These are phyloP conservation scores for Zoanthus solanderi DNA, from an alignment of 92 coral and sea anemone species.

Conservation along the genomic window DNA sequence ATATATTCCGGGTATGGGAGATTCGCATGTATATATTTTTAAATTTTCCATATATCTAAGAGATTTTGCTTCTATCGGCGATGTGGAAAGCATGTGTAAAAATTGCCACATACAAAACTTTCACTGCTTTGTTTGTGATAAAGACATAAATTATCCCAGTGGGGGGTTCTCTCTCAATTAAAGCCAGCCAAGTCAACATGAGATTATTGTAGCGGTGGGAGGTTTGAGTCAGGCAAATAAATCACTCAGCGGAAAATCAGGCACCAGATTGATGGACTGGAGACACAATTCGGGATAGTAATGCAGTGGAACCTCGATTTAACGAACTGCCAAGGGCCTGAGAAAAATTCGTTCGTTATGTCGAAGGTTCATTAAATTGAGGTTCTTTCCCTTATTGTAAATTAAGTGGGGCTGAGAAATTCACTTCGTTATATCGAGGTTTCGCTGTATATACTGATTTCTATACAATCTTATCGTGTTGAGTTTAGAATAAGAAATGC, in stretches of 20 bases:
- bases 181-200: conserved; percentile 76
- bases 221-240: conserved; percentile 50
- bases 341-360: too few relatives aligned
- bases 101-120: conserved; percentile 22
- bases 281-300: neutral
- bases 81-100: neutral
- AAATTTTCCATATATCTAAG: neutral
- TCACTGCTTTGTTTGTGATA: conserved; percentile 22
- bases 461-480: too few relatives aligned
- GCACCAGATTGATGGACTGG: neutral
- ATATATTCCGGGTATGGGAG: conserved; percentile 12
- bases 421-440: too few relatives aligned
- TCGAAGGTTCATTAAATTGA: too few relatives aligned
- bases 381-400: too few relatives aligned
- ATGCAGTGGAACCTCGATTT: too few relatives aligned
- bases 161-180: conserved; percentile 77
- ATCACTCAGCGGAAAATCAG: conserved; percentile 22
- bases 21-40: neutral
- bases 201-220: conserved; percentile 75
- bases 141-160: conserved; percentile 84
- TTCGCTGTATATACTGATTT: too few relatives aligned
- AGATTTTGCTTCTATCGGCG: neutral
- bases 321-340: too few relatives aligned
- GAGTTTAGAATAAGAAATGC: too few relatives aligned
- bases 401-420: too few relatives aligned